Evolutionary conservation across 1,140 invertebrate species (phyloP), one percentile per base, ranked within the genome.

Genomic region (Dufourea novaeangliae): DNA sequence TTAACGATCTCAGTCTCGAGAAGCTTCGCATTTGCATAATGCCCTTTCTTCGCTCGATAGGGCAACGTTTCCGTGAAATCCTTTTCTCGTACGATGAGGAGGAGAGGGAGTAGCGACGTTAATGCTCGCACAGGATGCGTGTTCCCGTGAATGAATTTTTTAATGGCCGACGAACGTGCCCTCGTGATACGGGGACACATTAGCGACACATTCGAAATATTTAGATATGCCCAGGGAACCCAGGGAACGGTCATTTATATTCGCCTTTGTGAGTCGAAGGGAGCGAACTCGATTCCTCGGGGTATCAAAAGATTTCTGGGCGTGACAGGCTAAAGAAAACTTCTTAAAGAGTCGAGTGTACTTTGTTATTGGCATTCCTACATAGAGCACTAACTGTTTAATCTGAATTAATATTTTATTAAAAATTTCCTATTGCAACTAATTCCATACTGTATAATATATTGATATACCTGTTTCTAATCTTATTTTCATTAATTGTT

Each of bases 121-220:
- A 62, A 62, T 39, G 32, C 54, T 27, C 52, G 32, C 17, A 25
- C 56, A 2, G 41, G 56, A 41, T 61, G n/a, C 57, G 67, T 44
- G 67, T 22, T 62, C 44, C 27, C 17, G 27, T 59, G 61, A 66
- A 78, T 50, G 67, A 68, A 41, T 75, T 79, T 34, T 61, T 68
- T 59, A 83, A 83, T 80, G 73, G 46, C 17, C 41, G 5, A 34
- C 41, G 78, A 81, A 85, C 83, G 83, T 85, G 83, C 61, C 68
- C 71, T 32, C 20, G 54, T 22, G 78, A 78, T 78, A 68, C 52
- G 32, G 37, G 67, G 78, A 71, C 78, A 85, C 79, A 85, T 85
- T 83, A 85, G 71, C 20, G 61, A 37, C 20, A 22, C 54, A 34
- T 64, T 68, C 61, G 37, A 71, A 54, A 67, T 83, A 77, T 78